phyloP scores from a whole-genome alignment of 2,113 vertebrate species.

The Mobula hypostoma region DNA sequence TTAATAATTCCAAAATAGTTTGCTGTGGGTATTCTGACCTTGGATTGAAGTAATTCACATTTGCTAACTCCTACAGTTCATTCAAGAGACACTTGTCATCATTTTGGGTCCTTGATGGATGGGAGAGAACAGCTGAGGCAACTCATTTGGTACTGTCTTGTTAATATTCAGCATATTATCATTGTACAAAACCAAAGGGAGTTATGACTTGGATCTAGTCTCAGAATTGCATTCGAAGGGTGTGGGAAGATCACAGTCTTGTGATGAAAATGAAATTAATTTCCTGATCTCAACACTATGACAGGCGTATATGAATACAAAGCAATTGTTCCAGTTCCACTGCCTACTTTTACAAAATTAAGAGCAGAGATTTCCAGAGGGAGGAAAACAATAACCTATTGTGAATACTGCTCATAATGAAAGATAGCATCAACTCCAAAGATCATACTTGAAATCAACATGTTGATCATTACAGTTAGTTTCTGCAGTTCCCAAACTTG shows the following conservation, averaged over 20 bases:
- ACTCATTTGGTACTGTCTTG: neutral
- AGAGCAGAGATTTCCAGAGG: neutral
- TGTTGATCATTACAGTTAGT: neutral
- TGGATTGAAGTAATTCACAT: conserved; percentile 15
- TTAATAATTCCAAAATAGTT: conserved; percentile 26
- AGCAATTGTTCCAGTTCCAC: neutral
- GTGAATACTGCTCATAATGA: neutral
- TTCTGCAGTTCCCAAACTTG: neutral
- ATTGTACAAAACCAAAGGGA: neutral
- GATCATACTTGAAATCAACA: neutral
- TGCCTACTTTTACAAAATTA: neutral
- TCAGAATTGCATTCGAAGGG: neutral
- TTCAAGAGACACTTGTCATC: neutral
- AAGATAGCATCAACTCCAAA: neutral
- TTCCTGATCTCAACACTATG: neutral
- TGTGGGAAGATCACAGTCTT: neutral
- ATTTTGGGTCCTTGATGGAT: neutral
- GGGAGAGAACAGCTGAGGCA: neutral
- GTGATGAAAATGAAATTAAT: neutral
- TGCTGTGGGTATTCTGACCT: conserved; percentile 4
- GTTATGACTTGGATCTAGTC: neutral
- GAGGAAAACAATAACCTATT: neutral
- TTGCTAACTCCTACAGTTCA: neutral
- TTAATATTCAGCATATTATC: neutral
- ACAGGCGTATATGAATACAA: neutral